A percentile compares a stretch with the other conserved stretches of the same genome.
Evolutionary conservation across 2,113 vertebrate genomes (phyloP).

Genomic region (Pao palembangensis): DNA sequence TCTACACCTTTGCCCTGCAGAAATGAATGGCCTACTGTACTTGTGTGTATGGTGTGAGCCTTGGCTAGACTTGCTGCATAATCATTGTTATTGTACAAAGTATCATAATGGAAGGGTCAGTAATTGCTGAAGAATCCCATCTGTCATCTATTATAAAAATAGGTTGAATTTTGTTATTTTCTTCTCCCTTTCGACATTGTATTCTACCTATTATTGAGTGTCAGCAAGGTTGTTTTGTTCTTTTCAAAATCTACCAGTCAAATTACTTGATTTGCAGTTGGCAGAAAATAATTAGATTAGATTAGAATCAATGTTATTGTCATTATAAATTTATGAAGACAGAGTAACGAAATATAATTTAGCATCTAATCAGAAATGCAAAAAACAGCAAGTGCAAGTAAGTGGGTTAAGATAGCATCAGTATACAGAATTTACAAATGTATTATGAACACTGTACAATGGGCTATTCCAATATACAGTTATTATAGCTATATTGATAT

Average conservation of each 20-base stretch:
- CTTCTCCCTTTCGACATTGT: background rate
- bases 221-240: background rate
- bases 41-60: conserved; percentile 5
- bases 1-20: conserved; percentile 15
- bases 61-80: background rate
- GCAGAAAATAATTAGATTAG: too few species aligned
- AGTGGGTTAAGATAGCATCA: too few species aligned
- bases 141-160: conserved; percentile 3
- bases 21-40: conserved; percentile 13
- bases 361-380: too few species aligned
- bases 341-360: too few species aligned
- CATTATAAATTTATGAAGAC: too few species aligned
- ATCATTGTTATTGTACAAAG: conserved; percentile 16
- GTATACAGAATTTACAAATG: too few species aligned
- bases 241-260: background rate
- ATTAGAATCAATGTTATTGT: too few species aligned
- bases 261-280: background rate
- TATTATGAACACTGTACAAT: too few species aligned
- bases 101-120: conserved; percentile 13
- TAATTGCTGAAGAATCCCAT: conserved; percentile 3
- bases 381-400: too few species aligned
- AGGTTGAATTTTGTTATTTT: background rate
- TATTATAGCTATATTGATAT: too few species aligned
- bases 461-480: too few species aligned
- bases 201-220: background rate